Base-by-base conservation (phyloP, 2,113 vertebrate genomes). In the Paraplagusia blochii region DNA sequence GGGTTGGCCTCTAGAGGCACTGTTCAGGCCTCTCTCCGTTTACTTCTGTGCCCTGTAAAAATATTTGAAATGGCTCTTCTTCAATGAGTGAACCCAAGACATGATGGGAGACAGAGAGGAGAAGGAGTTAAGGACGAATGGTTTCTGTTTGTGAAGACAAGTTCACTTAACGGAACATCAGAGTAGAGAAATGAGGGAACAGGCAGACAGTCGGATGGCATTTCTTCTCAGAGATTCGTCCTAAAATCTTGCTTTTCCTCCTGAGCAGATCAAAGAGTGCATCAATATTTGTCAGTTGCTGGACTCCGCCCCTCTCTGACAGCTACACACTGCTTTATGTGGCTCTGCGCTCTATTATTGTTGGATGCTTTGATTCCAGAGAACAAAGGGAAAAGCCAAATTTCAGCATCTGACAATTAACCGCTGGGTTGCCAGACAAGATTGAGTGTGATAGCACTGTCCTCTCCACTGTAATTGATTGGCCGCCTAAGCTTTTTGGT, bases 281-380 rank as follows among this genome's bases (percentile, higher is more conserved):
- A 51, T 77, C 81, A 84, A 84, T 81, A 81, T 84, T 83, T 78
- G 66, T 65, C 55, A 61, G 58, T 43, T 65, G 6, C 48, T n/a
- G 62, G 67, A 51, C 36, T 76, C 53, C 43, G 19, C 16, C 36
- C 42, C 55, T 66, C 51, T 47, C 7, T 12, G 62, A 45, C 53
- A 44, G 13, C 50, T 50, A 15, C 54, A 34, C 63, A 1, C 22
- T 43, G 69, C 74, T 81, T 74, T 66, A 53, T 47, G 66, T 65
- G 69, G 59, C 51, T 56, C 15, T 59, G 46, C n/a, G 44, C 51
- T 62, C 33, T 76, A 39, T 83, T 83, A 60, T 66, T 70, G 36
- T 74, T 81, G 70, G 80, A 58, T 18, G 44, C 64, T 77, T 84
- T 77, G 64, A 69, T 73, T 77, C 36, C 16, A 19, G 40, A 64